phyloP scores from a whole-genome alignment of 2,888 invertebrate genomes.

The Eilema caniola region DNA sequence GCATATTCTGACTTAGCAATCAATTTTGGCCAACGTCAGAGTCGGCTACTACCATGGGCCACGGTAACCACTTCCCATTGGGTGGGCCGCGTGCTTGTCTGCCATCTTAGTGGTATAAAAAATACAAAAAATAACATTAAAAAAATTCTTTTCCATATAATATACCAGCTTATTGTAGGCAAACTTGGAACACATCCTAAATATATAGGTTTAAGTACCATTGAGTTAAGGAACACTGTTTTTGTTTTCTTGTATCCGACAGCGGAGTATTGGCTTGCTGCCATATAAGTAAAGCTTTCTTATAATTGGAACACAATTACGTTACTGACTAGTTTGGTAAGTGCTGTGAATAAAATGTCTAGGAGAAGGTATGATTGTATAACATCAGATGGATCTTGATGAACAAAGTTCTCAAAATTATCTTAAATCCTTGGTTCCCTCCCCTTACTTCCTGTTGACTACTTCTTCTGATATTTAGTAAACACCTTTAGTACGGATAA shows the following conservation, averaged over 20 bases:
- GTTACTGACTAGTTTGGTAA: slow-evolving; percentile 23
- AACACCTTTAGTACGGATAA: too few relatives aligned
- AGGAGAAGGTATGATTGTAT: not conserved
- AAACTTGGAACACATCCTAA: slow-evolving; percentile 5
- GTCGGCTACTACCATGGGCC: too few relatives aligned
- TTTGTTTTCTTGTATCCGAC: slow-evolving; percentile 19
- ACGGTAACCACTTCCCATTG: too few relatives aligned
- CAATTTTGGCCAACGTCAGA: not conserved
- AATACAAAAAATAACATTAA: too few relatives aligned
- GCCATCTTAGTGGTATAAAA: too few relatives aligned
- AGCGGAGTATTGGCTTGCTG: slow-evolving; percentile 26
- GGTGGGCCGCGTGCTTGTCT: too few relatives aligned
- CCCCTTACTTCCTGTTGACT: too few relatives aligned
- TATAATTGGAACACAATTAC: slow-evolving; percentile 42
- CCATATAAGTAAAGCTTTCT: slow-evolving; percentile 36
- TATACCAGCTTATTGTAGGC: not conserved
- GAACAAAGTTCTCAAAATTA: too few relatives aligned
- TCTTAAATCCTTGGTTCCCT: too few relatives aligned
- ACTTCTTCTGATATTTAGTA: too few relatives aligned
- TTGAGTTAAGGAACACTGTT: slow-evolving; percentile 16
- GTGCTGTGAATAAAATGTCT: not conserved
- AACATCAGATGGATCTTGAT: too few relatives aligned
- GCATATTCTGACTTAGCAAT: not conserved
- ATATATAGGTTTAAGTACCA: slow-evolving; percentile 27
- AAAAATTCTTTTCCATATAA: too few relatives aligned